These are phyloP conservation scores for Ctenomys sociabilis DNA, from an alignment of 2,113 vertebrate species.

Conservation along the genomic window DNA sequence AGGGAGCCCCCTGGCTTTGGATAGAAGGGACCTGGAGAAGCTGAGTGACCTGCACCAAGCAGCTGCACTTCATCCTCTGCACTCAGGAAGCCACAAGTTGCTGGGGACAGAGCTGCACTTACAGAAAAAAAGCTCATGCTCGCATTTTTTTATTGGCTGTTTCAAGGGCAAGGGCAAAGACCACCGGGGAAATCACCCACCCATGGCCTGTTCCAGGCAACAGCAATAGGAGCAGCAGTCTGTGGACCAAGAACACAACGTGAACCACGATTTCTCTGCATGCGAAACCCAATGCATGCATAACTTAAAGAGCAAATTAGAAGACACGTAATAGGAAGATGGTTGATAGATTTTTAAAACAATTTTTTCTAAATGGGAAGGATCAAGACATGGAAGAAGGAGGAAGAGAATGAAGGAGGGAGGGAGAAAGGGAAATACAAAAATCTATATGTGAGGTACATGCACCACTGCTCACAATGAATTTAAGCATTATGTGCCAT, in stretches of 20 bases:
- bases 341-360: neutral
- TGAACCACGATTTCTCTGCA: neutral
- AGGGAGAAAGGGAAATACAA: neutral
- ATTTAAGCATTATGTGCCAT: no score
- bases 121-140: neutral
- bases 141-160: neutral
- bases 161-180: neutral
- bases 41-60: fast-evolving
- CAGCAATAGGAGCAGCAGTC: neutral
- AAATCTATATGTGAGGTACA: neutral
- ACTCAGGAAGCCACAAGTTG: neutral
- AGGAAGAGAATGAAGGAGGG: neutral
- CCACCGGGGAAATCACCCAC: neutral
- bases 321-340: neutral
- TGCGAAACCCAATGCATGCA: neutral
- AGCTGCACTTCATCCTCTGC: neutral
- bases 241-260: fast-evolving
- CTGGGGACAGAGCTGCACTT: neutral
- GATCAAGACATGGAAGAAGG: neutral
- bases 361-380: neutral
- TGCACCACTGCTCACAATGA: neutral
- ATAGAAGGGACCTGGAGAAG: neutral
- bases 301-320: neutral
- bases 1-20: neutral
- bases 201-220: neutral